Conservation (phyloP, 37 sponge, comb jelly and placozoan species). For the Axinella damicornis region DNA sequence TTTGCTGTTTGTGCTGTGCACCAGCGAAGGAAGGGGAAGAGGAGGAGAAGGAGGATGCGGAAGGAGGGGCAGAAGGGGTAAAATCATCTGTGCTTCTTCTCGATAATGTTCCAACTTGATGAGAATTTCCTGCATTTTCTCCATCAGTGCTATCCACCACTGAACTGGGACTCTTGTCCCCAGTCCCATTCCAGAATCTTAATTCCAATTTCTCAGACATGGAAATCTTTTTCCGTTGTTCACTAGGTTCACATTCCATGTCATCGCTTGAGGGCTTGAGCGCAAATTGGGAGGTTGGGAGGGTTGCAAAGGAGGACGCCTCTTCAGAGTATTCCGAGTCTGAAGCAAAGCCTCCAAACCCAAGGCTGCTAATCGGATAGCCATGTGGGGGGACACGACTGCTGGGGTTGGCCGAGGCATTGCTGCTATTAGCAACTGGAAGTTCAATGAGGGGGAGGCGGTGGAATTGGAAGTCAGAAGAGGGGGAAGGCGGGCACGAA, state of each 20-base stretch:
- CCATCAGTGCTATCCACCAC: no score
- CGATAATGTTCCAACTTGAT: no score
- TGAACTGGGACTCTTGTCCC: no score
- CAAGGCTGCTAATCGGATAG: not conserved
- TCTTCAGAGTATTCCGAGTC: slow-evolving; percentile 32
- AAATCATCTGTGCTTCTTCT: no score
- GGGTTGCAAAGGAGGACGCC: slow-evolving; percentile 46
- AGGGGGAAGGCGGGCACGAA: slow-evolving; percentile 39
- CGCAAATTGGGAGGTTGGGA: slow-evolving; percentile 72
- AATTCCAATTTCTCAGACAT: no score
- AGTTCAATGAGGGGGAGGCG: slow-evolving; percentile 14
- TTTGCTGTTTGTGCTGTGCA: no score
- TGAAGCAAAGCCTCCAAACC: not conserved
- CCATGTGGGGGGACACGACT: not conserved
- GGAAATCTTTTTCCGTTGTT: no score
- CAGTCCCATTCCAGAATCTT: no score
- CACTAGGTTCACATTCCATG: slow-evolving; percentile 9
- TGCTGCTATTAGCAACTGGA: not conserved
- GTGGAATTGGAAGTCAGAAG: slow-evolving; percentile 22
- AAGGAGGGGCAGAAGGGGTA: not conserved
- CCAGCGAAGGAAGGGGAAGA: not conserved
- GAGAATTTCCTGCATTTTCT: no score
- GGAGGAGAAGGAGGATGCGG: slow-evolving; percentile 25
- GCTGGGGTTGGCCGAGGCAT: not conserved
- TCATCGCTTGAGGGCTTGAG: slow-evolving; percentile 42